Evolutionary conservation across 2,113 vertebrate species (phyloP), one percentile per base, ranked within the genome.

Genomic region (Ascaphus truei): DNA sequence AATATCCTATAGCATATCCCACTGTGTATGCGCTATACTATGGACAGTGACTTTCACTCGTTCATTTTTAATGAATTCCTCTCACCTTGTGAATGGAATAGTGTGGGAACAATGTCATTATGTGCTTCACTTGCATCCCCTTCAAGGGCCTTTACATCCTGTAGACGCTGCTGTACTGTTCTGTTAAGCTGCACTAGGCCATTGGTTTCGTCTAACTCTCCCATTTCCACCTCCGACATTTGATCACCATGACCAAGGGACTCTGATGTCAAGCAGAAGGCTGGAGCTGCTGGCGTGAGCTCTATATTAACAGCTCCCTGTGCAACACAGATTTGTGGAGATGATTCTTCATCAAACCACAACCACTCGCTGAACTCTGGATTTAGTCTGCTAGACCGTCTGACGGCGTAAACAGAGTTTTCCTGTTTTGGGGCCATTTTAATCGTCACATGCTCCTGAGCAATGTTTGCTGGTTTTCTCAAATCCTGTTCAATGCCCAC

Each of bases 351-450:
- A 0, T 81, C 72, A 73, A 87, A 86, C 0, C 81, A 73, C 4
- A 88, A 72, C 87, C 86, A 89, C 43, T 87, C 77, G 6, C 86
- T 79, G 0, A 92, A 82, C 74, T 89, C 81, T 1, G 93, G 80
- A 86, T 92, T 96, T 78, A 99, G 88, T 56, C 96, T 94, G 12
- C 93, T 86, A 9, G 97, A 99, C 2, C 97, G 93, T 18, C 97
- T 87, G 3, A 99, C 94, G 0, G 93, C 82, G 73, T 86, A 93
- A 83, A 71, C 61, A 2, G 76, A 63, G 79, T 45, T 87, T 76
- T 75, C 92, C 74, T 2, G 79, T 72, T 78, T 84, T 77, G 71
- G 85, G 25, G 76, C 73, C 5, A 10, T 68, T 68, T 84, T 90
- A 1, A 69, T 74, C 0, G 4, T 1, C 0, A 67, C 22, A 33